phyloP scores from a whole-genome alignment of 1,140 invertebrate genomes.

The Helicorthomorpha holstii region DNA sequence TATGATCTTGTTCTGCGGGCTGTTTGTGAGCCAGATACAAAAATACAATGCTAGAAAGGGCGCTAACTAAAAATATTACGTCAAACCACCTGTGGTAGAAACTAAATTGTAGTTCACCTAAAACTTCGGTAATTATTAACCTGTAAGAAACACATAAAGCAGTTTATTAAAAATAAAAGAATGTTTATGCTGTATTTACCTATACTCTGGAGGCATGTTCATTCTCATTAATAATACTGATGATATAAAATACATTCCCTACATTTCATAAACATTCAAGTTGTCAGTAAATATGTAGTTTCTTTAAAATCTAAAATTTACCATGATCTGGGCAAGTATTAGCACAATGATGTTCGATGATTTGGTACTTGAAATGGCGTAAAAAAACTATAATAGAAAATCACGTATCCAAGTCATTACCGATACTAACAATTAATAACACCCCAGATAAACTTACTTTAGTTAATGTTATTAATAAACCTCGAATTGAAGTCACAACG shows the following conservation, averaged over 20 bases:
- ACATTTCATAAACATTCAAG: constrained; percentile 5
- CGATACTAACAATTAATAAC: no score
- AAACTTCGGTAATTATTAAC: constrained; percentile 91
- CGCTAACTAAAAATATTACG: constrained; percentile 96
- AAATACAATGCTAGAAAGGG: constrained; percentile 86
- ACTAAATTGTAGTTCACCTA: constrained; percentile 96
- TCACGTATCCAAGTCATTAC: no score
- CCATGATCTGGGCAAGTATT: constrained; percentile 94
- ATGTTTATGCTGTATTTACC: constrained; percentile 18
- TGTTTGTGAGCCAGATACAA: constrained; percentile 86
- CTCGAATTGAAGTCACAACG: constrained; percentile 92
- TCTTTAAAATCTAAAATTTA: constrained; percentile 23
- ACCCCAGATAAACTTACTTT: constrained; percentile 44
- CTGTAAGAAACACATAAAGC: constrained; percentile 26
- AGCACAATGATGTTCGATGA: constrained; percentile 97
- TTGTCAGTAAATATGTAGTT: neutral
- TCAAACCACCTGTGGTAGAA: constrained; percentile 99
- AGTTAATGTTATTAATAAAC: constrained; percentile 87
- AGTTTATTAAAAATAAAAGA: neutral
- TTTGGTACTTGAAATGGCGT: constrained; percentile 98
- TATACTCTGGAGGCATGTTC: constrained; percentile 98
- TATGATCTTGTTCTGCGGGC: constrained; percentile 30
- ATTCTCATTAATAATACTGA: constrained; percentile 94
- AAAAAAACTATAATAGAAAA: constrained; percentile 82
- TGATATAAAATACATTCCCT: constrained; percentile 99